A percentile compares a stretch with the other conserved stretches of the same genome.
Evolutionary conservation across 2,888 invertebrate genomes (phyloP).

Genomic region (Dichetophora obliterata): DNA sequence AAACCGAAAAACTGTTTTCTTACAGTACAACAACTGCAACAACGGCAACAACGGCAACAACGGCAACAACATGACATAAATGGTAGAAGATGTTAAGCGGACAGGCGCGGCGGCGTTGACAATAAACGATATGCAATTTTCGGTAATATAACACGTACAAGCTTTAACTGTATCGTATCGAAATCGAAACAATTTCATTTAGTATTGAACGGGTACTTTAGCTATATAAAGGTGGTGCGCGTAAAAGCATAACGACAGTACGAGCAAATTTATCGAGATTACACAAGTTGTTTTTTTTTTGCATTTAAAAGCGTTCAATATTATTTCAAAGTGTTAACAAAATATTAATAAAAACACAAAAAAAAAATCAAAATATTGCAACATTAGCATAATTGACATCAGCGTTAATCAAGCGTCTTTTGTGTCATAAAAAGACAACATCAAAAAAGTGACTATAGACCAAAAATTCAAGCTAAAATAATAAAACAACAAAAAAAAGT

Average conservation of each 20-base stretch:
- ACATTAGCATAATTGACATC: constrained; percentile 1
- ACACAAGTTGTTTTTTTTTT: no score
- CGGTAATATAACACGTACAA: no score
- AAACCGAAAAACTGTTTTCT: no score
- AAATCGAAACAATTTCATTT: no score
- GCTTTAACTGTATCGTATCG: no score
- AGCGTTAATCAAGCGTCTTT: constrained; percentile 11
- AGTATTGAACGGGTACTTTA: not conserved
- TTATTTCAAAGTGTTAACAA: not conserved
- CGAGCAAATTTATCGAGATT: not conserved
- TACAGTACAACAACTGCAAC: no score
- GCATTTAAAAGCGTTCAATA: not conserved
- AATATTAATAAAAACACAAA: not conserved
- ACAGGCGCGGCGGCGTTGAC: no score
- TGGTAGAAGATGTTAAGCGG: no score
- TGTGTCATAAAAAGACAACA: constrained; percentile 21
- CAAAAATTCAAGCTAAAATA: constrained; percentile 17
- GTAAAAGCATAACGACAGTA: not conserved
- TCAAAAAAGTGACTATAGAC: constrained; percentile 37
- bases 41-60: no score
- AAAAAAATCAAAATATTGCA: not conserved
- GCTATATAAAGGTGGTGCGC: not conserved
- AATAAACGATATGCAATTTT: no score
- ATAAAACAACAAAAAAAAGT: constrained; percentile 10
- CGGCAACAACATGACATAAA: no score